A percentile compares a stretch with the other conserved stretches of the same genome.
Evolutionary conservation across 2,797 vertebrate genomes (phyloP).

Genomic region (Craterocephalus amniculus): DNA sequence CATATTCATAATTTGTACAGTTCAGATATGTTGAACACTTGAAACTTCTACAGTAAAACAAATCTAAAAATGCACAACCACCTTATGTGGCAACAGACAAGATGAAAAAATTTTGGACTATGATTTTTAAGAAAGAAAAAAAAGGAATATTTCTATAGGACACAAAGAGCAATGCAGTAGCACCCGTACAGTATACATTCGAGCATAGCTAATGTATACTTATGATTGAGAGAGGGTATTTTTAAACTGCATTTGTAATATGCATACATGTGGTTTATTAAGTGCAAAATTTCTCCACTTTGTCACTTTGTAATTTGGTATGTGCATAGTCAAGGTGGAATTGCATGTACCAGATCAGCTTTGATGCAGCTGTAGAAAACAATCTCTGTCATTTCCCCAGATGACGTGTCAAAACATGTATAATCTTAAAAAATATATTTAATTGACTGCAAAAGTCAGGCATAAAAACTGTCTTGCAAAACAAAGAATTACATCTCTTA

Average conservation of each 20-base stretch:
- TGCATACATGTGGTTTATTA: constrained; percentile 64
- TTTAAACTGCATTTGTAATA: constrained; percentile 47
- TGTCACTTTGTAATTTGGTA: constrained; percentile 75
- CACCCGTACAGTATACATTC: constrained; percentile 85
- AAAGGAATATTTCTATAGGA: constrained; percentile 49
- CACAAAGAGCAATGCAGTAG: constrained; percentile 80
- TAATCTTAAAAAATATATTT: constrained; percentile 22
- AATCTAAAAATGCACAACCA: constrained; percentile 82
- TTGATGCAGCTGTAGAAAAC: constrained; percentile 61
- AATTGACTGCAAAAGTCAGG: constrained; percentile 68
- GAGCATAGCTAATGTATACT: constrained; percentile 65
- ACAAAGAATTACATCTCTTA: constrained; percentile 62
- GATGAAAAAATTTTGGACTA: constrained; percentile 70
- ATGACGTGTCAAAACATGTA: constrained; percentile 53
- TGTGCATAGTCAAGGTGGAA: constrained; percentile 71
- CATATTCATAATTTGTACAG: constrained; percentile 88
- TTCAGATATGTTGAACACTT: constrained; percentile 88
- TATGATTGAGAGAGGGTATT: constrained; percentile 43
- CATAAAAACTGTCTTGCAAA: constrained; percentile 58
- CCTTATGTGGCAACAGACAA: constrained; percentile 76
- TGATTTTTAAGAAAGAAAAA: constrained; percentile 62
- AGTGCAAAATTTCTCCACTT: constrained; percentile 76
- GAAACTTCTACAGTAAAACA: constrained; percentile 85
- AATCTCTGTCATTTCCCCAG: constrained; percentile 58
- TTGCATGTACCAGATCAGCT: constrained; percentile 59